Conservation (phyloP, 2,888 invertebrate species). For the Unio pictorum region DNA sequence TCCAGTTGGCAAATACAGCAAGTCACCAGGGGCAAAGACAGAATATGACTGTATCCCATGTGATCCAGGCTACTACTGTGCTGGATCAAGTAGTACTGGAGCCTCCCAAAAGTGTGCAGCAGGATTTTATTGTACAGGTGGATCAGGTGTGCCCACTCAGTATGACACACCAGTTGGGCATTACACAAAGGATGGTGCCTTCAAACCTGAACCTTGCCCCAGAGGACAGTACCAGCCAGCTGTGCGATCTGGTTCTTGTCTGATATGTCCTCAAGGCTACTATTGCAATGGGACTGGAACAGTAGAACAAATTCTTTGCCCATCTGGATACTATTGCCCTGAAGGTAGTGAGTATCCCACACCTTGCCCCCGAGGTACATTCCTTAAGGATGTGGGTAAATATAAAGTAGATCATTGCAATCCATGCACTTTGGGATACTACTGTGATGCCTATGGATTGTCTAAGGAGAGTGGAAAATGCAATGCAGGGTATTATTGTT, state of each 20-base stretch:
- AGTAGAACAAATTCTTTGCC: slow-evolving; percentile 57
- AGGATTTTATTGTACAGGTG: slow-evolving; percentile 69
- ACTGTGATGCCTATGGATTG: slow-evolving; percentile 63
- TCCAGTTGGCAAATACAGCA: slow-evolving; percentile 64
- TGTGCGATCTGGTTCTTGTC: slow-evolving; percentile 46
- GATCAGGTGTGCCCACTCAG: slow-evolving; percentile 63
- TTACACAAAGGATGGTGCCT: slow-evolving; percentile 63
- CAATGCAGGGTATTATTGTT: slow-evolving; percentile 64
- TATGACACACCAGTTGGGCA: slow-evolving; percentile 60
- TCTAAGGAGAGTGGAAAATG: slow-evolving; percentile 51
- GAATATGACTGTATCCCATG: slow-evolving; percentile 66
- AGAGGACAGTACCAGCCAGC: slow-evolving; percentile 62
- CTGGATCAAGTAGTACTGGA: slow-evolving; percentile 62
- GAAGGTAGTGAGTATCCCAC: slow-evolving; percentile 59
- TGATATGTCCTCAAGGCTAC: slow-evolving; percentile 65
- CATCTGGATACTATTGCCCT: slow-evolving; percentile 65
- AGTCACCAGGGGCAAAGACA: slow-evolving; percentile 64
- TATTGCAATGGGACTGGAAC: slow-evolving; percentile 65
- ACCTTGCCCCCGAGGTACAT: slow-evolving; percentile 65
- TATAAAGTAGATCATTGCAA: slow-evolving; percentile 58
- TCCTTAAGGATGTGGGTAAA: slow-evolving; percentile 48
- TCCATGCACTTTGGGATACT: slow-evolving; percentile 58
- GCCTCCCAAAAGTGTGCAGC: slow-evolving; percentile 62
- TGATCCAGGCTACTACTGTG: slow-evolving; percentile 67
- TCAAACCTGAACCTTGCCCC: slow-evolving; percentile 66